A percentile compares a stretch with the other conserved stretches of the same genome.
Evolutionary conservation across 2,797 vertebrate species (phyloP).

Genomic region (Tragelaphus oryx): DNA sequence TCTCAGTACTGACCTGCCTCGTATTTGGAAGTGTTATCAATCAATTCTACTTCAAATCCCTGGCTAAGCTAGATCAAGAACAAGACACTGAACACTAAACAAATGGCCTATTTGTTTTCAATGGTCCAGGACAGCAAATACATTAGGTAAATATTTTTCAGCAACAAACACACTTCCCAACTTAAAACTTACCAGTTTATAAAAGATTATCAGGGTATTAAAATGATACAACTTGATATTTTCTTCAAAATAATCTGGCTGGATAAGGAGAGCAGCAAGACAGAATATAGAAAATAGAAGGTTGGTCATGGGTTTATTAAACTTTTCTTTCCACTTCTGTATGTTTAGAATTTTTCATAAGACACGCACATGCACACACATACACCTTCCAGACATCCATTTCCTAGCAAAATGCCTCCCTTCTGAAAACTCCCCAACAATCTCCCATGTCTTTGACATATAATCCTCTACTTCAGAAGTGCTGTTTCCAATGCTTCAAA

Average conservation of each 20-base stretch:
- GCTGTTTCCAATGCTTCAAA: constrained; percentile 28
- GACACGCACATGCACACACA: constrained; percentile 3
- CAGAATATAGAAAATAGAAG: neutral
- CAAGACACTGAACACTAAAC: neutral
- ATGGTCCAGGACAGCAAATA: neutral
- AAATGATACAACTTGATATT: neutral
- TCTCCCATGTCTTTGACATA: constrained; percentile 28
- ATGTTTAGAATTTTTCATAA: neutral
- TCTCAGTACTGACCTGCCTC: neutral
- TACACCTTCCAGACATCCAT: neutral
- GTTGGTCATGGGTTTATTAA: neutral
- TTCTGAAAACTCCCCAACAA: constrained; percentile 11
- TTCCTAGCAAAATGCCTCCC: constrained; percentile 43
- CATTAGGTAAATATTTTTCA: neutral
- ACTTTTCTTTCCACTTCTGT: neutral
- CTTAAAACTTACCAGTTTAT: constrained; percentile 20
- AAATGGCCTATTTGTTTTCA: constrained; percentile 8
- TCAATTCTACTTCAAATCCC: constrained; percentile 41
- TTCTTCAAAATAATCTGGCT: constrained; percentile 40
- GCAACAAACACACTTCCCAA: constrained; percentile 13
- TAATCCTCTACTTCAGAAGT: neutral
- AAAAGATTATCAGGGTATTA: neutral
- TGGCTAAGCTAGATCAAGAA: constrained; percentile 6
- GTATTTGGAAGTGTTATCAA: neutral
- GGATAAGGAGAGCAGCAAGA: neutral